phyloP scores from a whole-genome alignment of 2,888 invertebrate genomes.

The Marasmarcha lunaedactyla region DNA sequence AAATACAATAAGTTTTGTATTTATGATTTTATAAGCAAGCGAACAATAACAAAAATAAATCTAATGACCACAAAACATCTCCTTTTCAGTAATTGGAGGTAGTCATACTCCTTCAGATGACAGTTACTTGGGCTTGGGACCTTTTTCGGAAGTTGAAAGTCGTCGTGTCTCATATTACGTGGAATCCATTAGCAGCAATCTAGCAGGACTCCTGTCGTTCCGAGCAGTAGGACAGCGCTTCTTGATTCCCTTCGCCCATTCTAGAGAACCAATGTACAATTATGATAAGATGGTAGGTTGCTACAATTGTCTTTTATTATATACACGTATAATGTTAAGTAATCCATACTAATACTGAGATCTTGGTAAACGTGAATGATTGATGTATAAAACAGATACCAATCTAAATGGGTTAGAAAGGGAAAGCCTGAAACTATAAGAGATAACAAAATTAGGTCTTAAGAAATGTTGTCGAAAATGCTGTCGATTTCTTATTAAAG shows the following conservation, averaged over 20 bases:
- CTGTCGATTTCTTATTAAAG: neutral
- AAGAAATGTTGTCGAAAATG: neutral
- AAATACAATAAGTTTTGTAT: no score
- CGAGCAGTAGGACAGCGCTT: slow-evolving; percentile 75
- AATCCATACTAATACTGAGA: no score
- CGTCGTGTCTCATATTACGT: slow-evolving; percentile 51
- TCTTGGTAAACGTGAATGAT: no score
- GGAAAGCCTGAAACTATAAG: no score
- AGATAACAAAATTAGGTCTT: no score
- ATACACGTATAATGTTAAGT: no score
- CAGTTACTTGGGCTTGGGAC: slow-evolving; percentile 60
- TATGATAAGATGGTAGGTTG: slow-evolving; percentile 47
- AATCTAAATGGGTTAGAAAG: no score
- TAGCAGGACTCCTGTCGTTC: slow-evolving; percentile 69
- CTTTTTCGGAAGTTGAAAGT: slow-evolving; percentile 72
- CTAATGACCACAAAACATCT: no score
- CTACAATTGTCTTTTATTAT: neutral
- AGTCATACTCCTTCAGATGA: slow-evolving; percentile 41
- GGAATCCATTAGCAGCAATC: slow-evolving; percentile 35
- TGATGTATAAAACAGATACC: no score
- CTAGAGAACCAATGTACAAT: slow-evolving; percentile 44
- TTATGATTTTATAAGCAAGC: no score
- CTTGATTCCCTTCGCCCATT: slow-evolving; percentile 71
- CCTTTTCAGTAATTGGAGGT: slow-evolving; percentile 51
- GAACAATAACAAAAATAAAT: no score